Conservation (phyloP, 2,113 vertebrate genomes). For the Caracal caracal region DNA sequence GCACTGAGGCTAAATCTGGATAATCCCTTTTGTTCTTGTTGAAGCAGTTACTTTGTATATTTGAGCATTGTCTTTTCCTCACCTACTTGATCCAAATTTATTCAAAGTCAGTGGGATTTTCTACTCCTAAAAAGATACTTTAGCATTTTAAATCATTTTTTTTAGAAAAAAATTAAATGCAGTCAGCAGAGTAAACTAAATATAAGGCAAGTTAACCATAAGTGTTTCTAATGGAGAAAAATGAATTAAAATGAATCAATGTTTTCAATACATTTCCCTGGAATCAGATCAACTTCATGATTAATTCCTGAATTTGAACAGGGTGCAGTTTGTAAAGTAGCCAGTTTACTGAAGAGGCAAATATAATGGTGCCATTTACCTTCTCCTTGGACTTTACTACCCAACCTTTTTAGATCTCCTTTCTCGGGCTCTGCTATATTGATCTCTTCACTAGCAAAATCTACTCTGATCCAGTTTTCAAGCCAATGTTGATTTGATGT, state of each 20-base stretch:
- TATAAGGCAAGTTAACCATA: neutral
- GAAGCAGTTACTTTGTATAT: constrained; percentile 65
- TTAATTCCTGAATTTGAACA: neutral
- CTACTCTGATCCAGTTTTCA: neutral
- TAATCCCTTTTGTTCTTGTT: constrained; percentile 79
- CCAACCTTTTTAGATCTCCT: neutral
- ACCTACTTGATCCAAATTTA: constrained; percentile 56
- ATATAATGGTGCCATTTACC: neutral
- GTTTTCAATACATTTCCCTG: neutral
- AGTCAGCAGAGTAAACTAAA: constrained; percentile 18
- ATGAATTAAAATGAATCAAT: constrained; percentile 20
- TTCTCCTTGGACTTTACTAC: neutral
- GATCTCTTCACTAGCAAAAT: constrained; percentile 28
- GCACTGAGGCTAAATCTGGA: constrained; percentile 68
- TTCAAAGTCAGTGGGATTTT: constrained; percentile 55
- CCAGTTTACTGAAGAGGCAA: neutral
- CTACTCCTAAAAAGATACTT: neutral
- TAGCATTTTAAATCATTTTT: neutral
- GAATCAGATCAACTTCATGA: neutral
- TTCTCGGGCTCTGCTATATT: neutral
- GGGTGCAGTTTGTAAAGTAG: neutral
- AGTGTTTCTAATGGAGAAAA: neutral
- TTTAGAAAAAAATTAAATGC: neutral
- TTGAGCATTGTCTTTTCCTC: constrained; percentile 69
- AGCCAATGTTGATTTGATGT: neutral